Percentiles rank a stretch among this genome's conserved stretches.
phyloP scores from a whole-genome alignment of 2,113 vertebrate genomes.

The Crotophaga sulcirostris region DNA sequence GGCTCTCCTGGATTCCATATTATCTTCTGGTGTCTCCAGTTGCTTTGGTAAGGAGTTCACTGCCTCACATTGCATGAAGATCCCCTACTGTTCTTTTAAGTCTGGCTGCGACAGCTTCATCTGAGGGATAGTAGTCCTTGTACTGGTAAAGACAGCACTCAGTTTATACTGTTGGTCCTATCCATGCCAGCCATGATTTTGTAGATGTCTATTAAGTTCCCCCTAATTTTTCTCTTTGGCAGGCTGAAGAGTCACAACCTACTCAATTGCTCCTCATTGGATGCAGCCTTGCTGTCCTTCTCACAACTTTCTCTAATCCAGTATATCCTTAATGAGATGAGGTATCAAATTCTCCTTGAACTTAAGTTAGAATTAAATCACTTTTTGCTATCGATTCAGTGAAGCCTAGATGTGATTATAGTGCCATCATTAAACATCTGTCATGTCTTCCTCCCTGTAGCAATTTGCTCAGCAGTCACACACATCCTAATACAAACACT shows the following conservation, averaged over 20 bases:
- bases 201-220: background rate
- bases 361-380: background rate
- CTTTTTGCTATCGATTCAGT: background rate
- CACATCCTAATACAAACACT: background rate
- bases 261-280: background rate
- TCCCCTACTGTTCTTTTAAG: background rate
- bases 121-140: background rate
- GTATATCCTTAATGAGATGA: background rate
- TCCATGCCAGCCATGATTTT: background rate
- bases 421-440: background rate
- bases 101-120: background rate
- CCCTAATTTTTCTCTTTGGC: background rate
- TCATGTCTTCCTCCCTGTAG: background rate
- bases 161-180: background rate
- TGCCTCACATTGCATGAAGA: background rate
- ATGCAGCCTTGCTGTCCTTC: background rate
- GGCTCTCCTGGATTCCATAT: background rate
- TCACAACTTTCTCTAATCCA: background rate
- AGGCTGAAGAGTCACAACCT: background rate
- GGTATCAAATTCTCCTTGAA: background rate
- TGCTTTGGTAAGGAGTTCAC: background rate
- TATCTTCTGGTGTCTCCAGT: background rate
- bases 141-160: background rate
- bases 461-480: background rate
- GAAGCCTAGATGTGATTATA: background rate